Conservation (phyloP, 2,888 invertebrate genomes). For the Schrankia costaestrigalis region DNA sequence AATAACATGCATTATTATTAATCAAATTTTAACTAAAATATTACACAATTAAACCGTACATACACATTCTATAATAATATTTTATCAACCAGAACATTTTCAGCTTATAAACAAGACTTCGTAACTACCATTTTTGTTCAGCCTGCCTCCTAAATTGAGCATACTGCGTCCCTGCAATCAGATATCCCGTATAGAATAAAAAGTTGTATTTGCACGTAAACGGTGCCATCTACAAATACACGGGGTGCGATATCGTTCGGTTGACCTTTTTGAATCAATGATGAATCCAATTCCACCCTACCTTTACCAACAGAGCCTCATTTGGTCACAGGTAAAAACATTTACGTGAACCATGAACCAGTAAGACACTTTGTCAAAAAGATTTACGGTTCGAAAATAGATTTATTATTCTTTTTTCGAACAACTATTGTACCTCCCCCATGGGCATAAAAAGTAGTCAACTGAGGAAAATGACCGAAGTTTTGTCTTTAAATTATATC, state of each 20-base stretch:
- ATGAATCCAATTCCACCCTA: constrained; percentile 61
- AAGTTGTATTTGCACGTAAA: constrained; percentile 39
- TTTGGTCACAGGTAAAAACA: constrained; percentile 54
- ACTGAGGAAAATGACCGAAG: no score
- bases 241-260: constrained; percentile 41
- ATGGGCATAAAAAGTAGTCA: constrained; percentile 29
- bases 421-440: constrained; percentile 31
- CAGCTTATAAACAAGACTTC: no score
- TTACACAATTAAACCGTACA: no score
- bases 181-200: constrained; percentile 30
- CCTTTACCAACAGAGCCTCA: constrained; percentile 45
- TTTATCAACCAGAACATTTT: no score
- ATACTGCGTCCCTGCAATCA: constrained; percentile 26
- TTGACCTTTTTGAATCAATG: constrained; percentile 69
- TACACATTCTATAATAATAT: no score
- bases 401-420: constrained; percentile 36
- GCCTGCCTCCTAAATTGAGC: constrained; percentile 25
- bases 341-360: constrained; percentile 48
- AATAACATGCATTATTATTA: no score
- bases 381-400: constrained; percentile 38
- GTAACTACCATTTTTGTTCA: no score
- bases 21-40: no score
- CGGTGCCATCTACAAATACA: constrained; percentile 41
- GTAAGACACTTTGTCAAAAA: constrained; percentile 40
- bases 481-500: no score